phyloP scores from a whole-genome alignment of 1,140 invertebrate genomes.

The Stegodyphus mimosarum region DNA sequence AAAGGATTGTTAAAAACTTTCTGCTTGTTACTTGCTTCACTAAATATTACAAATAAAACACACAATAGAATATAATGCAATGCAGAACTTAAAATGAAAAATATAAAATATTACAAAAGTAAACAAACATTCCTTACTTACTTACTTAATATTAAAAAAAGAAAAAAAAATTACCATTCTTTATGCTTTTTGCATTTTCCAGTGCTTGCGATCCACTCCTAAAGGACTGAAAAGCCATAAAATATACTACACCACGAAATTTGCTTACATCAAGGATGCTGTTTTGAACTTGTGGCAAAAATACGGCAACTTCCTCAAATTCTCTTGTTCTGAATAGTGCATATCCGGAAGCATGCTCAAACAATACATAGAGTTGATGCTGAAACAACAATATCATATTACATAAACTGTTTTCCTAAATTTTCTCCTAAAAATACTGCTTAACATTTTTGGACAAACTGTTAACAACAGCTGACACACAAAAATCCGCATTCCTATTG shows the following conservation, averaged over 20 bases:
- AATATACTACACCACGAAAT: constrained; percentile 90
- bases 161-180: constrained; percentile 79
- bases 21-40: no score
- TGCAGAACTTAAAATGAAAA: no score
- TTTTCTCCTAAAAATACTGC: background rate
- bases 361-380: constrained; percentile 80
- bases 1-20: no score
- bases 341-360: constrained; percentile 97
- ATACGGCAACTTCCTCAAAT: constrained; percentile 94
- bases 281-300: constrained; percentile 90
- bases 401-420: background rate
- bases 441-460: no score
- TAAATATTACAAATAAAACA: no score
- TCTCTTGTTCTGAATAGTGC: constrained; percentile 90
- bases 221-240: constrained; percentile 92
- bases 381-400: background rate
- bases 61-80: no score
- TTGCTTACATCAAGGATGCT: constrained; percentile 87
- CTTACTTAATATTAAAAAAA: background rate
- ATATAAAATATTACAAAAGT: no score
- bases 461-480: no score
- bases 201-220: constrained; percentile 92
- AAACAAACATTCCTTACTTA: no score
- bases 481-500: no score
- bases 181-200: constrained; percentile 95